Base-by-base conservation (phyloP, 2,888 invertebrate species). In the Magallana nippona region DNA sequence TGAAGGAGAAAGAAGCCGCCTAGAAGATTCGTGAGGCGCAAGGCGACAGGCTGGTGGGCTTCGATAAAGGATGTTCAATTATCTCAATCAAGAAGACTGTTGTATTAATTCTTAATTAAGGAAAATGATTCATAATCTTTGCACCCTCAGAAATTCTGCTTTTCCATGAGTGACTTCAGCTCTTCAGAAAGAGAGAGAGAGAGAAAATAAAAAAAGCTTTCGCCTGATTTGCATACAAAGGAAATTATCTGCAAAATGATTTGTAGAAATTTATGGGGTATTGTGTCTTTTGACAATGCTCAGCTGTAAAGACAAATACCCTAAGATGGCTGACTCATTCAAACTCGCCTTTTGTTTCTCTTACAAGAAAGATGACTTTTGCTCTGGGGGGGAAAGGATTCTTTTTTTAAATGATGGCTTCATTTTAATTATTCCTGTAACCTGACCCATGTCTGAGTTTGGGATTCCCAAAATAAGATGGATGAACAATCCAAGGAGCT, bases 191-290 rank as follows among this genome's bases (percentile, higher is more conserved):
- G 44, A 44, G 44, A 44, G 44, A 44, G 8, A 44, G 8, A 22
- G 27, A 71, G n/a, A n/a, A n/a, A n/a, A n/a, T n/a, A n/a, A 71
- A 71, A 71, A 71, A 71, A 27, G 13, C 2, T 15, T 32, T 60
- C 32, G 2, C 32, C 79, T 83, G 80, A 83, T 83, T 83, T 83
- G 83, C 83, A 83, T 83, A 83, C 83, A 83, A 83, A 71, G 80
- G 83, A 58, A 62, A 62, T 71, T 63, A 62, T 71, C 71, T 63
- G 78, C 44, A 57, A 57, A 80, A 80, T 80, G 62, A 80, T 83
- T 83, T 83, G 17, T 27, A 19, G 63, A 82, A 82, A 82, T 82
- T 82, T 82, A 82, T 71, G 82, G 71, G 82, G 55, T 60, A 82
- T 71, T 82, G 82, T 79, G 22, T 82, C 32, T 22, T 63, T 55